Percentiles rank a stretch among this genome's conserved stretches.
phyloP scores from a whole-genome alignment of 2,888 invertebrate genomes.

The Miltochrista miniata region DNA sequence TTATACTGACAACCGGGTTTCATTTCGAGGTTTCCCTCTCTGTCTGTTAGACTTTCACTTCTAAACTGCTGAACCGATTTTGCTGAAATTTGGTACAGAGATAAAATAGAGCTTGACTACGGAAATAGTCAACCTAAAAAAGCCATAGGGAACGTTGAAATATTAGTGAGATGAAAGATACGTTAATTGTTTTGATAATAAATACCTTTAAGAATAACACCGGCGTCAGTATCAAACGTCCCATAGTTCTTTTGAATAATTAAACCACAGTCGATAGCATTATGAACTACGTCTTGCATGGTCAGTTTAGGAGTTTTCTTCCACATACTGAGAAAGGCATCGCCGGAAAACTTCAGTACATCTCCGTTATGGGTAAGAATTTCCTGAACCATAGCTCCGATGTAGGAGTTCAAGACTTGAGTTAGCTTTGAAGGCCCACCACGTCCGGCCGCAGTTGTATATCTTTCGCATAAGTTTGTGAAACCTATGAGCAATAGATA shows the following conservation, averaged over 20 bases:
- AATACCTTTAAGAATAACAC: slow-evolving; percentile 83
- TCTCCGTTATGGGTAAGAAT: slow-evolving; percentile 86
- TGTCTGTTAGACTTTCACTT: too few species aligned
- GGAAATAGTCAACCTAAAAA: too few species aligned
- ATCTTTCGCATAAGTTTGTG: slow-evolving; percentile 86
- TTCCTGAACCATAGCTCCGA: slow-evolving; percentile 88
- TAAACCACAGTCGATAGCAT: slow-evolving; percentile 87
- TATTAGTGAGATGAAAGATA: too few species aligned
- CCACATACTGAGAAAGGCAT: slow-evolving; percentile 87
- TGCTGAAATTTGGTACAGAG: too few species aligned
- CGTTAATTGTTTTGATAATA: too few species aligned
- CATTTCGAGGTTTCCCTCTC: too few species aligned
- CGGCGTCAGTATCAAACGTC: slow-evolving; percentile 84
- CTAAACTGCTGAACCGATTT: too few species aligned
- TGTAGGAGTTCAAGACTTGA: slow-evolving; percentile 87
- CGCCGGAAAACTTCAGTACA: slow-evolving; percentile 87
- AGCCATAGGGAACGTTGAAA: too few species aligned
- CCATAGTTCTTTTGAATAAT: slow-evolving; percentile 87
- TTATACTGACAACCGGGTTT: too few species aligned
- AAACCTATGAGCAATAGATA: slow-evolving; percentile 71
- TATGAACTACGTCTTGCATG: slow-evolving; percentile 85
- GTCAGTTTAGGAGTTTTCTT: slow-evolving; percentile 78
- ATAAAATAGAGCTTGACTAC: too few species aligned
- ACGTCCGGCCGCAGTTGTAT: slow-evolving; percentile 83
- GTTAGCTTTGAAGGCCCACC: slow-evolving; percentile 88